Evolutionary conservation across 2,888 invertebrate genomes (phyloP).

Genomic region (Polydrusus tereticollis): DNA sequence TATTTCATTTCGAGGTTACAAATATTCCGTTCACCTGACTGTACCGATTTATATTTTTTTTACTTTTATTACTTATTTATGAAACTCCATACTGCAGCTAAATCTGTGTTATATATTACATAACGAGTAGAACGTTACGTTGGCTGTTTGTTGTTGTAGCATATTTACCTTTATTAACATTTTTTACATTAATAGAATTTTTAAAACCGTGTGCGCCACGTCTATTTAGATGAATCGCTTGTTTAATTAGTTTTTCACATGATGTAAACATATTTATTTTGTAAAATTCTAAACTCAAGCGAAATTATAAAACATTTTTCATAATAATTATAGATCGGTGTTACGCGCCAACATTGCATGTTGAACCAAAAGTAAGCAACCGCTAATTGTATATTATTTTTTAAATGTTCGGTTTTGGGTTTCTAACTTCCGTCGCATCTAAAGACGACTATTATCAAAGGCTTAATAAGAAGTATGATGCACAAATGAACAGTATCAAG

Average conservation of each 20-base stretch:
- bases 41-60: too few species aligned
- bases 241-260: constrained; percentile 6
- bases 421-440: constrained; percentile 10
- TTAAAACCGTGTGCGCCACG: neutral
- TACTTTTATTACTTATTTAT: too few species aligned
- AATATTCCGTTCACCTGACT: too few species aligned
- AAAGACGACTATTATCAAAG: constrained; percentile 39
- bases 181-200: neutral
- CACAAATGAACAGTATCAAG: constrained; percentile 9
- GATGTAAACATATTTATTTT: neutral
- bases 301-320: too few species aligned
- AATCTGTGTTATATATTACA: too few species aligned
- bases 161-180: neutral
- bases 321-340: too few species aligned
- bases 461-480: constrained; percentile 36
- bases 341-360: too few species aligned
- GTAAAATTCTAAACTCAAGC: neutral
- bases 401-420: constrained; percentile 43
- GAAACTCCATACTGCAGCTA: too few species aligned
- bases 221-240: neutral
- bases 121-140: neutral
- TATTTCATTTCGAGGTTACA: too few species aligned
- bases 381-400: too few species aligned
- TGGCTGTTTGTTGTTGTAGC: neutral
- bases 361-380: too few species aligned